Percentiles rank a stretch among this genome's conserved stretches.
Evolutionary conservation across 2,113 vertebrate species (phyloP).

Genomic region (Telmatochromis brachygnathus): DNA sequence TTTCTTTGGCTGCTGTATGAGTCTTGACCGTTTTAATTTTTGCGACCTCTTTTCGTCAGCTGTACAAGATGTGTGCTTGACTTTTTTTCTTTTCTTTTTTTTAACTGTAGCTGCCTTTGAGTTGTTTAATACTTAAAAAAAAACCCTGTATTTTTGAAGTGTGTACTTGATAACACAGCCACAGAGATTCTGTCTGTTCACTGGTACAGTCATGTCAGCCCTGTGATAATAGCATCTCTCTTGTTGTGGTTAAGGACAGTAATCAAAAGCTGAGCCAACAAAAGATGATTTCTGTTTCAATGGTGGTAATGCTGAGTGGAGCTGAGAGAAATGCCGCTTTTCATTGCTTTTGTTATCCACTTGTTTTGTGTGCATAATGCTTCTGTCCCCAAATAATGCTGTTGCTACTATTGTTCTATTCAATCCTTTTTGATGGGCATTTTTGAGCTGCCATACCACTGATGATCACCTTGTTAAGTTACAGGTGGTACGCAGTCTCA

Average conservation of each 20-base stretch:
- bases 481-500: neutral
- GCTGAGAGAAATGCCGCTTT: conserved; percentile 4
- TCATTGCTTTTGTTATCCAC: conserved; percentile 29
- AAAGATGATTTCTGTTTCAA: conserved; percentile 1
- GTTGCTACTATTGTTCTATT: conserved; percentile 7
- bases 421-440: neutral
- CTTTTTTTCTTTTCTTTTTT: neutral
- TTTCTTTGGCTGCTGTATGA: neutral
- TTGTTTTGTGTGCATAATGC: conserved; percentile 27
- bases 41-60: neutral
- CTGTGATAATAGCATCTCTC: neutral
- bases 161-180: neutral
- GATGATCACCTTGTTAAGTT: neutral
- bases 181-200: neutral
- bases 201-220: neutral
- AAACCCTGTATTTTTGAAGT: fast-evolving
- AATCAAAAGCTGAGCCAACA: conserved; percentile 20
- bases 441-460: neutral
- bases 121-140: neutral
- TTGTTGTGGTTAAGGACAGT: conserved; percentile 13
- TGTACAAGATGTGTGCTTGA: neutral
- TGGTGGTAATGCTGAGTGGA: conserved; percentile 14
- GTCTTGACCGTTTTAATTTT: neutral
- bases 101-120: neutral
- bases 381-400: conserved; percentile 12